A percentile compares a stretch with the other conserved stretches of the same genome.
These are phyloP conservation scores for Malurus melanocephalus DNA, from an alignment of 2,113 vertebrate species.

Conservation along the genomic window DNA sequence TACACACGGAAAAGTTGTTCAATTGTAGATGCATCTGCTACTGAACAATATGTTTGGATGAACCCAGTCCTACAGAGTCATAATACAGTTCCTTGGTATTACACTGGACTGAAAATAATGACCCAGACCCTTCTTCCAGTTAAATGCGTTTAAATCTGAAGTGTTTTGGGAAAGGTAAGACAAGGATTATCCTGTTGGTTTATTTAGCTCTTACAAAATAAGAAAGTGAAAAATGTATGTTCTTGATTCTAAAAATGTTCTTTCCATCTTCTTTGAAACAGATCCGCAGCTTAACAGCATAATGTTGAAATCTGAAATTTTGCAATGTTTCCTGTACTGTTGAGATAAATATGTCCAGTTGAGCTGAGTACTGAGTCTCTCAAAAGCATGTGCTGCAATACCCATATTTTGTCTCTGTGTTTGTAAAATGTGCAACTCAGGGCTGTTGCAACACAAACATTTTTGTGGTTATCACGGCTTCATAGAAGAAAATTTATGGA, in stretches of 20 bases:
- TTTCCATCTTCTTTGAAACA: not conserved
- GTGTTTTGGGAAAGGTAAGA: not conserved
- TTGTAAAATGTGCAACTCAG: not conserved
- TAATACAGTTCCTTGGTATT: not conserved
- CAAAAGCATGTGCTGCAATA: not conserved
- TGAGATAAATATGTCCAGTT: not conserved
- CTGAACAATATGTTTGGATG: not conserved
- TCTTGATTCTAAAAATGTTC: not conserved
- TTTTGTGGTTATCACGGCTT: not conserved
- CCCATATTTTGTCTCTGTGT: not conserved
- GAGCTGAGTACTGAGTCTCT: not conserved
- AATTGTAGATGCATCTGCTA: not conserved
- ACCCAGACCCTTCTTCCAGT: not conserved
- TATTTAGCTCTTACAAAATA: not conserved
- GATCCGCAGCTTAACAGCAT: not conserved
- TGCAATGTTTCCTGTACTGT: not conserved
- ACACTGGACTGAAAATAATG: not conserved
- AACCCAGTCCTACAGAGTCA: not conserved
- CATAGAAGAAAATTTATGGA: not conserved
- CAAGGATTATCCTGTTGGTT: not conserved
- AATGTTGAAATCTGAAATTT: conserved; percentile 20
- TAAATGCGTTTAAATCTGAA: not conserved
- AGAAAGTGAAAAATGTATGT: not conserved
- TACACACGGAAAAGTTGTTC: not conserved
- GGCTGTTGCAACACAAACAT: not conserved